Evolutionary conservation across 1,140 invertebrate genomes (phyloP).

Genomic region (Leptestheria dahalacensis): DNA sequence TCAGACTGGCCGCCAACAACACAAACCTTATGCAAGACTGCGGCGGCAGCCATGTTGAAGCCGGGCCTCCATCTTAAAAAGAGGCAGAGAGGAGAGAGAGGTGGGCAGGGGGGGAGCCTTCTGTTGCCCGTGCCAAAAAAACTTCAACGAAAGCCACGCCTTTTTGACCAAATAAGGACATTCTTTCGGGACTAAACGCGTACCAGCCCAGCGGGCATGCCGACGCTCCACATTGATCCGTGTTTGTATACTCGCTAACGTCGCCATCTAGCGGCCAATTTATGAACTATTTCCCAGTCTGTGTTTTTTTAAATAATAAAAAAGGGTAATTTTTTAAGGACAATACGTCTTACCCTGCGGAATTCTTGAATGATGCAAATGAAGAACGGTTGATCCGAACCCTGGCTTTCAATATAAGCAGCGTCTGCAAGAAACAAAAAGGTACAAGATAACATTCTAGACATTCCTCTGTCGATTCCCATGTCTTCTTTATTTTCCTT

Average conservation of each 20-base stretch:
- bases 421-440: constrained; percentile 26
- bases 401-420: constrained; percentile 33
- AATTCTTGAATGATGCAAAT: constrained; percentile 33
- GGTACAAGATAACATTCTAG: background rate
- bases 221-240: background rate
- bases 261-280: background rate
- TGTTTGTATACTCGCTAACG: background rate
- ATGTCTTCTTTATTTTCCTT: background rate
- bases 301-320: background rate
- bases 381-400: constrained; percentile 32
- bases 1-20: background rate
- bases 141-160: background rate
- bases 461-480: background rate
- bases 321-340: background rate
- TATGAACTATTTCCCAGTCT: background rate
- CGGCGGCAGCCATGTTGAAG: background rate
- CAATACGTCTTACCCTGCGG: constrained; percentile 26
- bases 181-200: background rate
- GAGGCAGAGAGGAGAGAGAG: too few species aligned
- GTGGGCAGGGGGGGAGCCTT: too few species aligned
- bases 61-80: too few species aligned
- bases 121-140: background rate
- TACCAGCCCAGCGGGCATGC: background rate
- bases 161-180: background rate
- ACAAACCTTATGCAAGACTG: background rate